Evolutionary conservation across 1,140 invertebrate genomes (phyloP), one percentile per base, ranked within the genome.

Genomic region (Plodia interpunctella): DNA sequence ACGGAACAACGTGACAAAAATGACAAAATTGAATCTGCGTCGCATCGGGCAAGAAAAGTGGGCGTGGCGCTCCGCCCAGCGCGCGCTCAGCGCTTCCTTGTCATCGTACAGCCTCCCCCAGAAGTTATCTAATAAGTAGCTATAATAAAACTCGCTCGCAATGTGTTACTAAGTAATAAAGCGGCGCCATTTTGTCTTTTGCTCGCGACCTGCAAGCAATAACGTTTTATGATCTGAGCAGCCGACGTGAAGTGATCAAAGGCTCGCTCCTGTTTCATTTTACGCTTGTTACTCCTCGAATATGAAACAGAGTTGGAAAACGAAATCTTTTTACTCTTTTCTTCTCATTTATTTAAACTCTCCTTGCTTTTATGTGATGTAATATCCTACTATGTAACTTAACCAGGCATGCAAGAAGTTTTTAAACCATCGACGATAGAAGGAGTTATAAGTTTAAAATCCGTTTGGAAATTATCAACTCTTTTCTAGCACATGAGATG

Each of bases 121-220:
- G 72, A 72, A 74, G 66, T 87, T 84, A 87, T 87, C 84, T 81
- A 72, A 70, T 85, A 84, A 84, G 81, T 83, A 78, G 66, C 75
- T 79, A 79, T 72, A 86, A 84, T 83, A 82, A 79, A 80, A 86
- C 80, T 83, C 74, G 72, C 68, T 79, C 72, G 72, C 74, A 80
- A 83, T 78, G 83, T 87, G 83, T 87, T 88, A 88, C 83, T 88
- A 87, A 88, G 86, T 87, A 87, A 88, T 88, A 86, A 84, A 87
- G 79, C 78, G 74, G 66, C 83, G 86, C 86, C 86, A 88, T 88
- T 84, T 88, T 88, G 83, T 82, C 78, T 80, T 70, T 71, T 68
- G 73, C 79, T 83, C 86, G n/a, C n/a, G n/a, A n/a, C n/a, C n/a
- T n/a, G n/a, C n/a, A n/a, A n/a, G 82, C 74, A 88, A 86, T 83